phyloP scores from a whole-genome alignment of 92 coral and sea anemone genomes.

The Parazoanthus darwini region DNA sequence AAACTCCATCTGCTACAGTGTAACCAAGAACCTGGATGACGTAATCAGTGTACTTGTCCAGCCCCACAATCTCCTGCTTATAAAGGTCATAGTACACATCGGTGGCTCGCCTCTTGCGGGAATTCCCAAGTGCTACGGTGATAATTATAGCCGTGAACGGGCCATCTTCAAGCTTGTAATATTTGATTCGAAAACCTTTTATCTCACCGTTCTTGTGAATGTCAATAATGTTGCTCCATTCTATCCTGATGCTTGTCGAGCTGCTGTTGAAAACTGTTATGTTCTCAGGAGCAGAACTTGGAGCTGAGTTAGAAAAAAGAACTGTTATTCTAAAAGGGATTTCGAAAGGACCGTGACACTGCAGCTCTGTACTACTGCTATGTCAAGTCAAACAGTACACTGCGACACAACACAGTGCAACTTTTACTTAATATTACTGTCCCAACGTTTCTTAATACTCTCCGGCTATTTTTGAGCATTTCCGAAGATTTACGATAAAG shows the following conservation, averaged over 20 bases:
- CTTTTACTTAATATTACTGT: no score
- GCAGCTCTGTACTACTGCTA: no score
- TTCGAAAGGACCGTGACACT: no score
- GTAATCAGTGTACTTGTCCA: slow-evolving; percentile 45
- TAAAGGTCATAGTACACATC: slow-evolving; percentile 27
- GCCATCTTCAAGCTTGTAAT: slow-evolving; percentile 26
- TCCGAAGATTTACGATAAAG: no score
- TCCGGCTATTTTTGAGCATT: no score
- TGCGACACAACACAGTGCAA: no score
- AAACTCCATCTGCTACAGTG: slow-evolving; percentile 46
- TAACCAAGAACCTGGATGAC: slow-evolving; percentile 44
- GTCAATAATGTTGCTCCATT: slow-evolving; percentile 13
- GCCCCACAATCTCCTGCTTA: slow-evolving; percentile 39
- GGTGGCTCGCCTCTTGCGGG: slow-evolving; percentile 27
- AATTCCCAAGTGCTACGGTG: background rate
- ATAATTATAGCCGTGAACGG: slow-evolving; percentile 23
- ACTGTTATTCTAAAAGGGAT: background rate
- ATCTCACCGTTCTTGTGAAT: slow-evolving; percentile 20
- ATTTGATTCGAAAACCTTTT: slow-evolving; percentile 33
- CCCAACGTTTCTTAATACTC: no score
- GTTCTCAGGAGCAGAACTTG: slow-evolving; percentile 29
- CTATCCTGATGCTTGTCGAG: slow-evolving; percentile 30
- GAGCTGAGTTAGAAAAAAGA: background rate
- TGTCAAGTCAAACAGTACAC: no score
- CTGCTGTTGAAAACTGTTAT: slow-evolving; percentile 32